A percentile compares a stretch with the other conserved stretches of the same genome.
These are phyloP conservation scores for Sinocyclocheilus grahami DNA, from an alignment of 2,113 vertebrate species.

Conservation along the genomic window DNA sequence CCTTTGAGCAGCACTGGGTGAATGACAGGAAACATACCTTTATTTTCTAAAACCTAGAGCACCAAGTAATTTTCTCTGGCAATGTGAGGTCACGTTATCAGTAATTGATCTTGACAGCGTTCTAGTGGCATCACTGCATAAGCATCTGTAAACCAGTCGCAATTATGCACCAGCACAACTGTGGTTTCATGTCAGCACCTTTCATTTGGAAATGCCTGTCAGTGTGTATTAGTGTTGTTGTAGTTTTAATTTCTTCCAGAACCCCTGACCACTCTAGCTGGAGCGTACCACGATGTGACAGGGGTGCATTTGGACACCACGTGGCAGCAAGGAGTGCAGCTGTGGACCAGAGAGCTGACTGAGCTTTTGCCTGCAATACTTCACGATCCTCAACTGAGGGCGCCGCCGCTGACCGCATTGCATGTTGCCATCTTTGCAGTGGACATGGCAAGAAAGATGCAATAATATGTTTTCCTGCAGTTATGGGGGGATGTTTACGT, in stretches of 20 bases:
- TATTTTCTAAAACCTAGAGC: background rate
- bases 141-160: background rate
- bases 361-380: constrained; percentile 71
- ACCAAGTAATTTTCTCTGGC: background rate
- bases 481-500: background rate
- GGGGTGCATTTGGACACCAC: constrained; percentile 73
- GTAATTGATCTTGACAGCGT: background rate
- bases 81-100: constrained; percentile 2
- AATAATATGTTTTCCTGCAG: background rate
- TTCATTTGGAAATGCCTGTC: background rate
- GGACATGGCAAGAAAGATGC: constrained; percentile 76
- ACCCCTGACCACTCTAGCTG: constrained; percentile 81
- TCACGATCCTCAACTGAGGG: constrained; percentile 72
- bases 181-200: background rate
- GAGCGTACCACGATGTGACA: constrained; percentile 82
- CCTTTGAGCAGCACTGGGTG: background rate
- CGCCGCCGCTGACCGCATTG: constrained; percentile 67
- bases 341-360: constrained; percentile 66
- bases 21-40: background rate
- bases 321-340: constrained; percentile 74
- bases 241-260: constrained; percentile 63
- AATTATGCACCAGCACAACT: constrained; percentile 17
- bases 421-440: constrained; percentile 60
- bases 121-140: background rate
- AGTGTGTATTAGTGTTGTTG: background rate